These are phyloP conservation scores for Aleiodes alternator DNA, from an alignment of 2,888 invertebrate genomes.

Conservation along the genomic window DNA sequence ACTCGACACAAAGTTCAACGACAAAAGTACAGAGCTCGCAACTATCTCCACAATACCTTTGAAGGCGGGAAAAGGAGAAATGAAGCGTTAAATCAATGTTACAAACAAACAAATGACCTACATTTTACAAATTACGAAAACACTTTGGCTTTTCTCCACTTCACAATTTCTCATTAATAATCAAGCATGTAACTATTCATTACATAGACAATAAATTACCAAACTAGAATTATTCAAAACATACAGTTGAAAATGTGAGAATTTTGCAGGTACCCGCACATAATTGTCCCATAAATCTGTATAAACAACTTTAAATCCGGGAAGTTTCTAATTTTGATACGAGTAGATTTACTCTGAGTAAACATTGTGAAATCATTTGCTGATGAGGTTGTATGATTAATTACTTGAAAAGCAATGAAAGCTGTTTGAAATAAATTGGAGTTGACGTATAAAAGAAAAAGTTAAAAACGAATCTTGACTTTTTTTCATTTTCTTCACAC, in stretches of 20 bases:
- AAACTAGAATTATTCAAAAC: background rate
- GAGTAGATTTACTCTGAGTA: background rate
- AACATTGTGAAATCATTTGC: background rate
- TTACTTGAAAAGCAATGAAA: background rate
- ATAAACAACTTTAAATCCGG: background rate
- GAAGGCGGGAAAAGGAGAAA: background rate
- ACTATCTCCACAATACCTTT: too few species aligned
- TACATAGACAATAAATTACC: slow-evolving; percentile 12
- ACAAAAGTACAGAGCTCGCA: too few species aligned
- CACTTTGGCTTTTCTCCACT: slow-evolving; percentile 10
- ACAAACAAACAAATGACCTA: background rate
- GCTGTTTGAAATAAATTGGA: background rate
- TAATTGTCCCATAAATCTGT: background rate
- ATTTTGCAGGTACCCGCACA: slow-evolving; percentile 33
- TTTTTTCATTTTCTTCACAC: slow-evolving; percentile 16
- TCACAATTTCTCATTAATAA: background rate
- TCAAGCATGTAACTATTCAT: slow-evolving; percentile 4
- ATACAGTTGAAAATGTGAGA: background rate
- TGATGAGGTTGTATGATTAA: background rate
- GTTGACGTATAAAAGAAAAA: too few species aligned
- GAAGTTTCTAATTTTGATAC: slow-evolving; percentile 6
- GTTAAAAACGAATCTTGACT: too few species aligned
- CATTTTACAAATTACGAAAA: slow-evolving; percentile 7
- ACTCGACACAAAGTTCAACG: too few species aligned
- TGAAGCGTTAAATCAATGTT: background rate